These are phyloP conservation scores for Ceratosolen solmsi DNA, from an alignment of 1,140 invertebrate species.

Conservation along the genomic window DNA sequence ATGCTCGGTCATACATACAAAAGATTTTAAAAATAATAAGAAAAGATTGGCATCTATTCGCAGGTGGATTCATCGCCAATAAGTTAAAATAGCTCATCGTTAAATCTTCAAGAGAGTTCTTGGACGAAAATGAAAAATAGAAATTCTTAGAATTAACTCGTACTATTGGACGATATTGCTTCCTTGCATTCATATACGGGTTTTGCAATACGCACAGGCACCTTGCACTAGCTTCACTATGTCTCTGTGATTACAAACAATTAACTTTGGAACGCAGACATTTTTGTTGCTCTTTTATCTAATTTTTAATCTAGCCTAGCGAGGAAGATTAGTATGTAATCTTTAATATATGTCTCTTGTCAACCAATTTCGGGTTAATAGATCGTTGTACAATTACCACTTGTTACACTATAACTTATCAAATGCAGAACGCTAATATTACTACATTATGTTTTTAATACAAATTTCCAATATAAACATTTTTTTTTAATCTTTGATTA, in stretches of 20 bases:
- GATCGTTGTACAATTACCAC: too few relatives aligned
- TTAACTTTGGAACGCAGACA: too few relatives aligned
- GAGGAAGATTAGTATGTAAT: background rate
- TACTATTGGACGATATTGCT: background rate
- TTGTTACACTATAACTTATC: too few relatives aligned
- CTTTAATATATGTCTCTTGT: background rate
- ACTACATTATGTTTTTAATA: too few relatives aligned
- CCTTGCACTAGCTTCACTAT: background rate
- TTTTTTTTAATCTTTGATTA: background rate
- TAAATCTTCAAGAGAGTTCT: conserved; percentile 9
- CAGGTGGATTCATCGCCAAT: too few relatives aligned
- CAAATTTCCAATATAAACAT: too few relatives aligned
- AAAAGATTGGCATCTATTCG: too few relatives aligned
- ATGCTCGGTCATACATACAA: background rate
- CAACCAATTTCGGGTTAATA: too few relatives aligned
- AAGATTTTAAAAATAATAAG: too few relatives aligned
- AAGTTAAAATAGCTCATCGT: too few relatives aligned
- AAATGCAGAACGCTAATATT: too few relatives aligned
- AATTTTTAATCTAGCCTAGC: background rate
- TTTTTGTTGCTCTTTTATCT: background rate
- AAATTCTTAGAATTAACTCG: conserved; percentile 36
- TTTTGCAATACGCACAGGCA: background rate
- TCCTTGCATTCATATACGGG: background rate
- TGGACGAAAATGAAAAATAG: conserved; percentile 28
- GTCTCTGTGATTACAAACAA: background rate